A percentile compares a stretch with the other conserved stretches of the same genome.
Conservation (phyloP, 1,140 invertebrate species). For the Olivierus martensii region DNA sequence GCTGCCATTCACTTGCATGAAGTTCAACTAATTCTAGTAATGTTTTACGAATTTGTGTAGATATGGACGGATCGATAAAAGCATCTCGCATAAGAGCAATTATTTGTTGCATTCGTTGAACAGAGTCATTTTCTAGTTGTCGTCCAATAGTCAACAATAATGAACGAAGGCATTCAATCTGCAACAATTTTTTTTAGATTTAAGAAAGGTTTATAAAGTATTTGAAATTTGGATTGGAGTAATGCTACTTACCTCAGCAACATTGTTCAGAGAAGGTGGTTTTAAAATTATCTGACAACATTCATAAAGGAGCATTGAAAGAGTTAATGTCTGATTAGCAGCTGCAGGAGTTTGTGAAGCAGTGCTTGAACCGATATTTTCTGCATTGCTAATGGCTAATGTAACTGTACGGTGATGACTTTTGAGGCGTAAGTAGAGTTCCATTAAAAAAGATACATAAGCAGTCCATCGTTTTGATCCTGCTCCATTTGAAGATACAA, state of each 20-base stretch:
- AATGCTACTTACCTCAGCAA: slow-evolving; percentile 47
- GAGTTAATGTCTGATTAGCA: slow-evolving; percentile 42
- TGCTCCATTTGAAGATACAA: slow-evolving; percentile 10
- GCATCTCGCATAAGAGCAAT: slow-evolving; percentile 65
- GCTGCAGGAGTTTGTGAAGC: slow-evolving; percentile 31
- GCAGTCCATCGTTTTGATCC: slow-evolving; percentile 51
- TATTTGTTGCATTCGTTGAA: slow-evolving; percentile 56
- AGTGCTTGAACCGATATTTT: slow-evolving; percentile 7
- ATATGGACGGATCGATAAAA: slow-evolving; percentile 47
- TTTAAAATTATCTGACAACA: slow-evolving; percentile 69
- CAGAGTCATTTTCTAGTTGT: slow-evolving; percentile 65
- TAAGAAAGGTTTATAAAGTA: too few species aligned
- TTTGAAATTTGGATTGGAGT: too few species aligned
- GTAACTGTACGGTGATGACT: slow-evolving; percentile 9
- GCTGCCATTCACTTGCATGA: slow-evolving; percentile 72
- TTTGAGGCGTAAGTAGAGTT: slow-evolving; percentile 43
- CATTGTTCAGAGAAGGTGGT: slow-evolving; percentile 53
- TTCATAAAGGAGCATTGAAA: slow-evolving; percentile 52
- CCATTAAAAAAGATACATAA: slow-evolving; percentile 74
- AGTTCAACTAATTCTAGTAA: slow-evolving; percentile 75
- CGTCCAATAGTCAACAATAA: slow-evolving; percentile 70
- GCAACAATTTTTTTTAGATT: too few species aligned
- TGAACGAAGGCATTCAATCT: slow-evolving; percentile 76
- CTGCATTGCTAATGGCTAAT: background rate
- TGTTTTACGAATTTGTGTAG: slow-evolving; percentile 45